A percentile compares a stretch with the other conserved stretches of the same genome.
These are phyloP conservation scores for Ambastaia sidthimunki DNA, from an alignment of 2,797 vertebrate genomes.

Conservation along the genomic window DNA sequence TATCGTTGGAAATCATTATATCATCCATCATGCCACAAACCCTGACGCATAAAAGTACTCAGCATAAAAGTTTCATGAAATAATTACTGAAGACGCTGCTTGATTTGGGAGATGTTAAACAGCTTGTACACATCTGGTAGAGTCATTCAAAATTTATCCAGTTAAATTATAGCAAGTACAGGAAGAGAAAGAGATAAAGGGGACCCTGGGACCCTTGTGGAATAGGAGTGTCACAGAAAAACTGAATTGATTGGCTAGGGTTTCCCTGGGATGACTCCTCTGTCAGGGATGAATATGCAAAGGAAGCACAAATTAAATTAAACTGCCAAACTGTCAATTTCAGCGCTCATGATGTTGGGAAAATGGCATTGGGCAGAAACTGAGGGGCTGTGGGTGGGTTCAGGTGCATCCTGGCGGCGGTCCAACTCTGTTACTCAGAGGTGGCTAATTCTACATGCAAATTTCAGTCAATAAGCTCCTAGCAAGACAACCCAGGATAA, in stretches of 20 bases:
- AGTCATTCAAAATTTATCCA: conserved; percentile 99
- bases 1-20: conserved; percentile 76
- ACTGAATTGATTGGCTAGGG: conserved; percentile 86
- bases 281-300: conserved; percentile 98
- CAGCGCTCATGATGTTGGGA: conserved; percentile 91
- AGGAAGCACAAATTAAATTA: conserved; percentile 99
- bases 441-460: conserved; percentile 99
- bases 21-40: conserved; percentile 88
- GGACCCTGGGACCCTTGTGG: conserved; percentile 79
- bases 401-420: conserved; percentile 92
- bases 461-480: conserved; percentile 99
- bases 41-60: conserved; percentile 83
- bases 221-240: conserved; percentile 91
- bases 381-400: conserved; percentile 84
- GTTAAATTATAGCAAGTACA: conserved; percentile 85
- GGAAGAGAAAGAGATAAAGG: conserved; percentile 60
- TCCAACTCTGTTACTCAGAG: conserved; percentile 94
- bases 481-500: conserved; percentile 99
- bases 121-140: conserved; percentile 99
- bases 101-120: conserved; percentile 98
- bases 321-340: conserved; percentile 99
- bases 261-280: conserved; percentile 92
- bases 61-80: conserved; percentile 96
- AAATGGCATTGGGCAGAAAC: conserved; percentile 87
- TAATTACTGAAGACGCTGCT: conserved; percentile 96